Evolutionary conservation across 2,113 vertebrate species (phyloP).

Genomic region (Eudorcas thomsonii): DNA sequence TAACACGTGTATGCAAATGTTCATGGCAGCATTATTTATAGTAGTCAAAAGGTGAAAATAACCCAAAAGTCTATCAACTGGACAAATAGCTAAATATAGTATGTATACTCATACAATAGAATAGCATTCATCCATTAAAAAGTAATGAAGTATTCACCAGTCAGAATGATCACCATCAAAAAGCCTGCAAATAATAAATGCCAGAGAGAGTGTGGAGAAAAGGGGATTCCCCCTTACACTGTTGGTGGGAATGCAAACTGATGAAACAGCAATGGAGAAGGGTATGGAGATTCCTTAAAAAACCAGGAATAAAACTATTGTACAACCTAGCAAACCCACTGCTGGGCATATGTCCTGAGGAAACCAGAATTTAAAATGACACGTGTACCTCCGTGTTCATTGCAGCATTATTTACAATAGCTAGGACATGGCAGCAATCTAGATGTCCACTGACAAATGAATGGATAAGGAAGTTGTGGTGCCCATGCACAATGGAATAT

Average conservation of each 20-base stretch:
- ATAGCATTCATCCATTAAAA: background rate
- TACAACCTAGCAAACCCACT: background rate
- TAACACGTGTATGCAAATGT: background rate
- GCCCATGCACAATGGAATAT: background rate
- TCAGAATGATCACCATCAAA: background rate
- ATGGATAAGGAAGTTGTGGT: background rate
- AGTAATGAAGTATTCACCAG: background rate
- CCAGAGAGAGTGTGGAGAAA: background rate
- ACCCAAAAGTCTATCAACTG: background rate
- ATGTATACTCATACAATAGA: background rate
- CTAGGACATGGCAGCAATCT: background rate
- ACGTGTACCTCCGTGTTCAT: accelerated
- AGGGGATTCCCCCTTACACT: background rate
- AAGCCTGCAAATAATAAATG: background rate
- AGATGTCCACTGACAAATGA: background rate
- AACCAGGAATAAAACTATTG: background rate
- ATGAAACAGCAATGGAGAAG: background rate
- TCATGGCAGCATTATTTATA: background rate
- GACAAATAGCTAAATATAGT: background rate
- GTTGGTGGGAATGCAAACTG: background rate
- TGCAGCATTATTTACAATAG: background rate
- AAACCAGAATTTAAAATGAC: background rate
- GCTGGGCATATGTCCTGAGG: background rate
- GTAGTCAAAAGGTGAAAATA: background rate
- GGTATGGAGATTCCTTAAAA: background rate